Conservation (phyloP, 92 coral and sea anemone species). For the Bergia puertoricense region DNA sequence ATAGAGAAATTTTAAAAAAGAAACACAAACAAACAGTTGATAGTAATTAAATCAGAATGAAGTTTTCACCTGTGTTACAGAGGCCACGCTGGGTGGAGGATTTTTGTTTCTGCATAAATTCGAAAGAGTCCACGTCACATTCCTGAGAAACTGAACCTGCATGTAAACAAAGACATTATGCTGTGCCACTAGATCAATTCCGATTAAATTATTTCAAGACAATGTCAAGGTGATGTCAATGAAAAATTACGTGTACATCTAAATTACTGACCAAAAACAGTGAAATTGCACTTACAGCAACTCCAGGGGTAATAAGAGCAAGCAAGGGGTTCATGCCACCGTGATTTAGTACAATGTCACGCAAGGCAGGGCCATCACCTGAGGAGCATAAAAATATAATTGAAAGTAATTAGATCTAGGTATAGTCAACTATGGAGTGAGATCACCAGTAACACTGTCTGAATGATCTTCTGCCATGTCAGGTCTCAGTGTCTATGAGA, state of each 20-base stretch:
- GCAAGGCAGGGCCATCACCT: constrained; percentile 94
- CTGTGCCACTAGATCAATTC: background rate
- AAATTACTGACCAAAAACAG: background rate
- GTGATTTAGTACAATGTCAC: constrained; percentile 79
- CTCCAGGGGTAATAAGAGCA: constrained; percentile 47
- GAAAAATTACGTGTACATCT: no score
- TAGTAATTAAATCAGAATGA: background rate
- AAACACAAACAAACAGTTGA: background rate
- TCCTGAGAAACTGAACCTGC: constrained; percentile 81
- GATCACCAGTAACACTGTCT: no score
- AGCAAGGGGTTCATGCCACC: constrained; percentile 80
- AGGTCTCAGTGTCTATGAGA: no score
- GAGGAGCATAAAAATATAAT: no score
- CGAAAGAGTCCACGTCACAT: constrained; percentile 96
- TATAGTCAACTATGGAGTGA: no score
- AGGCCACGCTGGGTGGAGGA: constrained; percentile 87
- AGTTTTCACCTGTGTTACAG: constrained; percentile 70
- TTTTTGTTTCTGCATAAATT: constrained; percentile 96
- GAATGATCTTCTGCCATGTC: no score
- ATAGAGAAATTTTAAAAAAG: no score
- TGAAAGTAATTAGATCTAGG: no score
- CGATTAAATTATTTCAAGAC: background rate
- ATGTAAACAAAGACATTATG: background rate
- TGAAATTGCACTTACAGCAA: constrained; percentile 8
- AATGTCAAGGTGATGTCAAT: background rate